Evolutionary conservation across 2,888 invertebrate species (phyloP), one percentile per base, ranked within the genome.

Genomic region (Podabrus alpinus): DNA sequence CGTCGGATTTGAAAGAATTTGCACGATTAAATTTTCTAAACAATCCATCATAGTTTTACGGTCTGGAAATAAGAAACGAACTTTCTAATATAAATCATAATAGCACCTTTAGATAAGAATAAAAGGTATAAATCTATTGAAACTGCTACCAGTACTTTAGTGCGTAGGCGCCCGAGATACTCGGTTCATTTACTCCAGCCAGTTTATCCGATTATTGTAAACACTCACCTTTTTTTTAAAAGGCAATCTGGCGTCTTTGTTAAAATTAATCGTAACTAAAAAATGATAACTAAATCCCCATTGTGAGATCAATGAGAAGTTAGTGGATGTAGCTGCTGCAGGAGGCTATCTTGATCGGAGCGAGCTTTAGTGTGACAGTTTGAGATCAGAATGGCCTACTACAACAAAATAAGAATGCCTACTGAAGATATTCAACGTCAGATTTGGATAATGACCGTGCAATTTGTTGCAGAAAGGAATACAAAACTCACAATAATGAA

Each of bases 401-500:
- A 74, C 71, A 59, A 15, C 66, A 74, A 29, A n/a, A 77, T 71
- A 71, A 74, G 72, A 78, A 80, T 79, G 79, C 78, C 78, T 78
- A 79, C 79, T 80, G 79, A 78, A 79, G 78, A 78, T 80, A 78
- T 81, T 79, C 76, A 82, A 81, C 82, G 83, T 83, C 82, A 80
- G 83, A 82, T 83, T 81, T 80, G 82, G 84, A 83, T 84, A 83
- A 82, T 84, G 84, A 84, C 83, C 79, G 76, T 80, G 83, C 84
- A 82, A 83, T 84, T 82, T 81, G 75, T 79, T 77, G 75, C 77
- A 77, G 68, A 45, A 45, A 70, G 21, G 25, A 62, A 74, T 19
- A 72, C 59, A 24, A 60, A 59, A 16, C 21, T 68, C 68, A 64
- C 21, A 21, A 67, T 60, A 67, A 66, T 16, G 61, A 67, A 69